phyloP scores from a whole-genome alignment of 2,888 invertebrate species.

The Rhyacophila evoluta region DNA sequence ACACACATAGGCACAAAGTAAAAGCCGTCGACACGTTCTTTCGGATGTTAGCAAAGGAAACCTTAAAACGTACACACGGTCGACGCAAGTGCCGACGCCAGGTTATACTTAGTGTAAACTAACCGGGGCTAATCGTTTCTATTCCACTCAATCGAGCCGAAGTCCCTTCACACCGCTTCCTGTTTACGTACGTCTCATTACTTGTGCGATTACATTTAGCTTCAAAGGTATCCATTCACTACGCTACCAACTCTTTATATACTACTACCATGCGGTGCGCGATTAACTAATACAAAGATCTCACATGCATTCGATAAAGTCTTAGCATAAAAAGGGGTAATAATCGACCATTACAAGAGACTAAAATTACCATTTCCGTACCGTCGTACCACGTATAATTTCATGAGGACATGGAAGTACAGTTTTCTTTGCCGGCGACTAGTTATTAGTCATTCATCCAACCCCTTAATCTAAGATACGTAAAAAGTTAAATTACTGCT shows the following conservation, averaged over 20 bases:
- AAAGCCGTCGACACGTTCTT: neutral
- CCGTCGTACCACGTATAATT: no score
- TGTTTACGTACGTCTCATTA: constrained; percentile 12
- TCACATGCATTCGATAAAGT: no score
- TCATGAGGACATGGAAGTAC: no score
- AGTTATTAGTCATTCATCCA: no score
- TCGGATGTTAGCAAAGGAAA: neutral
- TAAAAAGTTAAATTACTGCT: no score
- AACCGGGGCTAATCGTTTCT: constrained; percentile 29
- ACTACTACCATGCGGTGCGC: neutral
- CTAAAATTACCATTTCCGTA: no score
- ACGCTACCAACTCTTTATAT: neutral
- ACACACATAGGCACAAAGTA: no score
- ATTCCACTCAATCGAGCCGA: constrained; percentile 39
- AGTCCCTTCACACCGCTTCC: constrained; percentile 9
- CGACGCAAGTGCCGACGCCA: neutral
- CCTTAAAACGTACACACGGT: neutral
- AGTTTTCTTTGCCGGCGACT: no score
- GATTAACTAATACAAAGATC: neutral
- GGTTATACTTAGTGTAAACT: neutral
- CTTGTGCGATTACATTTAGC: neutral
- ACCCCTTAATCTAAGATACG: no score
- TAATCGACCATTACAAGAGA: no score
- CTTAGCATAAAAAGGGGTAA: no score
- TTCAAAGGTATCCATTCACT: constrained; percentile 4